phyloP scores from a whole-genome alignment of 2,888 invertebrate species.

The Zaprionus lineosus region DNA sequence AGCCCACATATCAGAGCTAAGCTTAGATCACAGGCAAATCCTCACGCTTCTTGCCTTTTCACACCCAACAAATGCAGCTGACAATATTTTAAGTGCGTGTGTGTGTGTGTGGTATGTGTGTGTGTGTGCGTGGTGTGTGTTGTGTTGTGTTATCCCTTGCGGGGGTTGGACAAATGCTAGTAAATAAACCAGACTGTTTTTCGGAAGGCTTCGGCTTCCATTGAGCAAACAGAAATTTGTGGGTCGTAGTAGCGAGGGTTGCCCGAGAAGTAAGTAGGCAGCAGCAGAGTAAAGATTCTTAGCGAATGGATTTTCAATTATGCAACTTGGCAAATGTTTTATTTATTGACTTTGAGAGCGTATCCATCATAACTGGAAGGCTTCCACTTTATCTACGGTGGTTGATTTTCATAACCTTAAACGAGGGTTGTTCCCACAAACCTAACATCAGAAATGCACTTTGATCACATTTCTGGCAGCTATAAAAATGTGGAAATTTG shows the following conservation, averaged over 20 bases:
- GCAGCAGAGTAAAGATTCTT: constrained; percentile 35
- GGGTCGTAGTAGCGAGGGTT: constrained; percentile 35
- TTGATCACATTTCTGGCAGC: constrained; percentile 12
- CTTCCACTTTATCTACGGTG: constrained; percentile 63
- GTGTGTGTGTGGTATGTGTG: constrained; percentile 6
- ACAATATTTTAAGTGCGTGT: constrained; percentile 53
- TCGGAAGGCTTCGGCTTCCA: constrained; percentile 26
- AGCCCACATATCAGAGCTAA: constrained; percentile 18
- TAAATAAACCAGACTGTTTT: constrained; percentile 48
- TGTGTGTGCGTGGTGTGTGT: constrained; percentile 9
- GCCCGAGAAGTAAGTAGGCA: constrained; percentile 49
- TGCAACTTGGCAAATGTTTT: constrained; percentile 74
- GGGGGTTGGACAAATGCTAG: constrained; percentile 54
- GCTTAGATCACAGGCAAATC: constrained; percentile 25
- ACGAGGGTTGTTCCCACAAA: constrained; percentile 47
- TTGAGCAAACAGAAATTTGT: constrained; percentile 35
- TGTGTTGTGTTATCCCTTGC: constrained; percentile 6
- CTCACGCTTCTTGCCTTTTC: constrained; percentile 23
- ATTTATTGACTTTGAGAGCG: constrained; percentile 67
- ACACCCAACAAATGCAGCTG: constrained; percentile 66
- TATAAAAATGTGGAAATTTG: not conserved
- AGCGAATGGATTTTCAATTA: constrained; percentile 66
- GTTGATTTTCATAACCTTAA: constrained; percentile 51
- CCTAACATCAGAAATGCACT: constrained; percentile 49
- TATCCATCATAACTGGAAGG: constrained; percentile 52